Evolutionary conservation across 2,797 vertebrate genomes (phyloP).

Genomic region (Zenarchopterus dispar): DNA sequence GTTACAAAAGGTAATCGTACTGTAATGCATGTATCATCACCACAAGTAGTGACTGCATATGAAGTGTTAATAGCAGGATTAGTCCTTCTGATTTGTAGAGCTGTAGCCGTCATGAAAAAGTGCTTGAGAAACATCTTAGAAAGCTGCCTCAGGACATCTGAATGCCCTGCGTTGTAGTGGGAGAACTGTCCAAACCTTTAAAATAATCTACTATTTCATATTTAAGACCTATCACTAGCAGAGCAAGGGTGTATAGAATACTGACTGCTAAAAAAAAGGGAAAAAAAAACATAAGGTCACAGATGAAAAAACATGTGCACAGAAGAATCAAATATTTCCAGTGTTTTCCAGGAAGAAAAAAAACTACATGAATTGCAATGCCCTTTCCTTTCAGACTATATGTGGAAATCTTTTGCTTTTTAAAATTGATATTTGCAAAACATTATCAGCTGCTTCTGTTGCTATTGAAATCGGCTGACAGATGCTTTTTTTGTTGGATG

Average conservation of each 20-base stretch:
- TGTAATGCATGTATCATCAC: conserved; percentile 65
- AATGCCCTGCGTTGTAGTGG: conserved; percentile 59
- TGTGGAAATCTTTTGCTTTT: conserved; percentile 12
- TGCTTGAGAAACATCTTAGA: conserved; percentile 44
- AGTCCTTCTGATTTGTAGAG: conserved; percentile 38
- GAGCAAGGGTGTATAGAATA: background rate
- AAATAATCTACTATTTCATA: conserved; percentile 44
- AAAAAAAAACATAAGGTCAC: conserved; percentile 20
- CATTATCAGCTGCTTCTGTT: conserved; percentile 34
- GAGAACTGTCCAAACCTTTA: conserved; percentile 40
- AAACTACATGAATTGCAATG: conserved; percentile 27
- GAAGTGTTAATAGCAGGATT: conserved; percentile 60
- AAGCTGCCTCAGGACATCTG: conserved; percentile 63
- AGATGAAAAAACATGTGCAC: conserved; percentile 21
- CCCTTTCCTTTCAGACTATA: conserved; percentile 25
- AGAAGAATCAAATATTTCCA: conserved; percentile 39
- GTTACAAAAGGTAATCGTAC: conserved; percentile 70
- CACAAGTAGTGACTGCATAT: conserved; percentile 47
- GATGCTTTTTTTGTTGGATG: conserved; percentile 37
- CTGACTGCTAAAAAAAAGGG: conserved; percentile 7
- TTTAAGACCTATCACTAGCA: conserved; percentile 23
- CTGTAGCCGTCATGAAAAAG: conserved; percentile 30
- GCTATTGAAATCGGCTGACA: conserved; percentile 46
- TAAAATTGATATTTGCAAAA: conserved; percentile 36
- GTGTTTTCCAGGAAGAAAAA: conserved; percentile 20